A percentile compares a stretch with the other conserved stretches of the same genome.
These are phyloP conservation scores for Anadara kagoshimensis DNA, from an alignment of 1,140 invertebrate genomes.

Conservation along the genomic window DNA sequence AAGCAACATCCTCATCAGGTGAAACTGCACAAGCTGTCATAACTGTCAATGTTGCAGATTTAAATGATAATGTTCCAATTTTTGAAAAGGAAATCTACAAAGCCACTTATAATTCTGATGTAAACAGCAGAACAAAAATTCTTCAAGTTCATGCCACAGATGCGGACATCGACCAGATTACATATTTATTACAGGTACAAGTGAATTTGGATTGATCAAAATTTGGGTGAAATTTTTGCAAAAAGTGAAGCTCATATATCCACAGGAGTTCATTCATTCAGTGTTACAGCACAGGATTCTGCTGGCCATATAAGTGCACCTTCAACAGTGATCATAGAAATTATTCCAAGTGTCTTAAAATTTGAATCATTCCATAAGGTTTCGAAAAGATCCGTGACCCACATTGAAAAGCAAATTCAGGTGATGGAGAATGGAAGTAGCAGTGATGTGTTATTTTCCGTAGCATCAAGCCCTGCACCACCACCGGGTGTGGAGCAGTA, in stretches of 20 bases:
- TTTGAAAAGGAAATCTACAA: conserved; percentile 27
- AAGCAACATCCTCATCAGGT: conserved; percentile 15
- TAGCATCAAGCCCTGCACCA: conserved; percentile 9
- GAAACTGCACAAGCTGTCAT: conserved; percentile 24
- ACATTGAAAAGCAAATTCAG: conserved; percentile 34
- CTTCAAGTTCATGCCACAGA: conserved; percentile 26
- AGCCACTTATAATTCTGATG: not conserved
- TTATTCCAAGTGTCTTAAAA: conserved; percentile 21
- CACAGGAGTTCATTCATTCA: conserved; percentile 12
- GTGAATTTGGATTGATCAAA: conserved; percentile 24
- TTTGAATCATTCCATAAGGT: conserved; percentile 28
- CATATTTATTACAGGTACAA: conserved; percentile 24
- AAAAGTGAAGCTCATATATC: conserved; percentile 8
- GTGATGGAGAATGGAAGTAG: conserved; percentile 34
- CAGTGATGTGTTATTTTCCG: conserved; percentile 25
- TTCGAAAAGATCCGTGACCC: conserved; percentile 21
- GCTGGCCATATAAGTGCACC: conserved; percentile 12
- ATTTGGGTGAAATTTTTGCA: conserved; percentile 11
- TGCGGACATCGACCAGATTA: conserved; percentile 20
- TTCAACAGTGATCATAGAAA: conserved; percentile 15
- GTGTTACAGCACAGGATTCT: conserved; percentile 27
- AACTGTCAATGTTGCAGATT: conserved; percentile 30
- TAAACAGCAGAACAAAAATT: conserved; percentile 5
- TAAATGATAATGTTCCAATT: conserved; percentile 34
- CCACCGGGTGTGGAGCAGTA: conserved; percentile 29